Conservation (phyloP, 2,797 vertebrate genomes). For the Otolemur crassicaudatus region DNA sequence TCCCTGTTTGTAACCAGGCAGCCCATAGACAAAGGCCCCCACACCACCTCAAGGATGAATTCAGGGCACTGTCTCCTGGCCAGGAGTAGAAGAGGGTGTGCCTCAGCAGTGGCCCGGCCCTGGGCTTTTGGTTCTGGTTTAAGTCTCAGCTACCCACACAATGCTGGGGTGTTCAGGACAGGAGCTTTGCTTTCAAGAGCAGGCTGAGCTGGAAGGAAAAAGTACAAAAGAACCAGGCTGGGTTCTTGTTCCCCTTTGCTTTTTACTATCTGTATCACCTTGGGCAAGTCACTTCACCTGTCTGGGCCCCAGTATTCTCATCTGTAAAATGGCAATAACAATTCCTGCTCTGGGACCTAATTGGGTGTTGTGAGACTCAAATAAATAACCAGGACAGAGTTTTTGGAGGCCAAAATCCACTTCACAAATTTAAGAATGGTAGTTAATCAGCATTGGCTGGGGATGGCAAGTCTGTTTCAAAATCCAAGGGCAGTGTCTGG, state of each 20-base stretch:
- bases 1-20: not conserved
- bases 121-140: not conserved
- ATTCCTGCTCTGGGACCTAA: constrained; percentile 16
- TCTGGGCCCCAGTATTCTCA: constrained; percentile 12
- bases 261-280: not conserved
- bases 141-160: not conserved
- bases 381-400: not conserved
- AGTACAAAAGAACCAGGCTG: not conserved
- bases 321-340: constrained; percentile 42
- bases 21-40: not conserved
- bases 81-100: not conserved
- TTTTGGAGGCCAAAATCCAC: constrained; percentile 34
- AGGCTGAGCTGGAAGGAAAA: not conserved
- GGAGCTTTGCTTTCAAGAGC: not conserved
- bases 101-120: not conserved
- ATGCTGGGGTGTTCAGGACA: not conserved
- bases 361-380: not conserved
- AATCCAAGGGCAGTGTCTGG: constrained; percentile 27
- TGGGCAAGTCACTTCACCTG: not conserved
- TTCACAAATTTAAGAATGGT: not conserved
- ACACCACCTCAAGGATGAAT: not conserved
- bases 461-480: not conserved
- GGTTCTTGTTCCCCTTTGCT: not conserved
- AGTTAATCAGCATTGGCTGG: not conserved
- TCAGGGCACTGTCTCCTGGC: not conserved